Evolutionary conservation across 1,140 invertebrate genomes (phyloP).

Genomic region (Drosophila miranda): DNA sequence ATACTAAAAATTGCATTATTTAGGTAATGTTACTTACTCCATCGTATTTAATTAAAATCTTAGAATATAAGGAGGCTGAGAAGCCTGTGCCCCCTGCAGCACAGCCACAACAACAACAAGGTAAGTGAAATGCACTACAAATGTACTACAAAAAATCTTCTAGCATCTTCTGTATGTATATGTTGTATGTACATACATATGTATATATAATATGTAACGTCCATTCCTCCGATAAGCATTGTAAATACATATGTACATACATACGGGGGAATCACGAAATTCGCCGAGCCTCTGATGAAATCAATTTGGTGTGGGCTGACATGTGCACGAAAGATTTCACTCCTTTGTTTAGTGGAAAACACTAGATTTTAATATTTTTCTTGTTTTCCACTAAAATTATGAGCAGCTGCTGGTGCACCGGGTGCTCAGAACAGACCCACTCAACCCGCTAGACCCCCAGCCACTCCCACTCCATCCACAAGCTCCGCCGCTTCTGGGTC

Average conservation of each 20-base stretch:
- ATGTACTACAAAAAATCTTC: neutral
- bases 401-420: too few species aligned
- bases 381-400: too few species aligned
- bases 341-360: too few species aligned
- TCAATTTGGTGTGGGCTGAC: too few species aligned
- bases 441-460: neutral
- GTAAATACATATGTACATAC: neutral
- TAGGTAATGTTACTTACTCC: neutral
- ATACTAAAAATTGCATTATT: neutral
- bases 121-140: conserved; percentile 12
- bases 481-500: conserved; percentile 2
- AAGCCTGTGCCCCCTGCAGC: neutral
- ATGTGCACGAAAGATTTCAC: too few species aligned
- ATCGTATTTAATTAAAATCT: neutral
- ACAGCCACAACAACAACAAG: conserved; percentile 24
- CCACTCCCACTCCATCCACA: conserved; percentile 4
- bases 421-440: too few species aligned
- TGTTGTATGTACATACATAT: neutral
- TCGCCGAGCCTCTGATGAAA: too few species aligned
- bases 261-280: too few species aligned
- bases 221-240: too few species aligned
- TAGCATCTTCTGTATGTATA: neutral
- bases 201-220: neutral
- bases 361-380: too few species aligned
- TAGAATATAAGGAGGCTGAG: conserved; percentile 31